Base-by-base conservation (phyloP, 2,113 vertebrate genomes). In the Rallus limicola region DNA sequence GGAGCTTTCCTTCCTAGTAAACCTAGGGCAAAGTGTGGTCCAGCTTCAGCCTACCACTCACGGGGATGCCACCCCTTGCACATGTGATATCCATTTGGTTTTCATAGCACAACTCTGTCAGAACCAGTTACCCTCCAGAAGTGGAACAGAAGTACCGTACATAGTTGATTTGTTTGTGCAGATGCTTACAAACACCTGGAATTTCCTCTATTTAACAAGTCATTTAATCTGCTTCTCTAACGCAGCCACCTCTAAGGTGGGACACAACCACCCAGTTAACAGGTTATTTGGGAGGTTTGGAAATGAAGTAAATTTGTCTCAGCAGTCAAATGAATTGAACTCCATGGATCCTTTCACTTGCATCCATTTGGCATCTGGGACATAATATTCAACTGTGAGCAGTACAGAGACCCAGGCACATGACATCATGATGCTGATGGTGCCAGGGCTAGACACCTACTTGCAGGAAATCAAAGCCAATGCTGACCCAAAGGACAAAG, bases 21-120 rank as follows among this genome's bases (percentile, higher is more conserved):
- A 81, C 71, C 40, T 23, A 67, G 92, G 92, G 68, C 93, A 95
- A 93, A 90, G 90, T 75, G 31, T 84, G 65, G 56, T 64, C 88
- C 63, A 77, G 74, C 71, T 93, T 78, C 88, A 86, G 56, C 64
- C 13, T 77, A 74, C 79, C 42, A 36, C 48, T 71, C 76, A 96
- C 9, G 2, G 68, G 59, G 75, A 75, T 81, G 60, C 40, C 56
- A 78, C 29, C 46, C 68, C 63, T 84, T 56, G 52, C 64, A n/a
- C 80, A 79, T 0, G 0, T 88, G 86, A 92, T 40, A 58, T 7
- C 36, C 16, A 7, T 36, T 71, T 62, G 62, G 9, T 82, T 86
- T 83, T 86, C 64, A 36, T 1, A 58, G 38, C 72, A 75, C 29
- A 78, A 34, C 46, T 80, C 79, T 12, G 6, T 34, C 40, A 93